These are phyloP conservation scores for Fragum whitleyi DNA, from an alignment of 2,888 invertebrate species.

Conservation along the genomic window DNA sequence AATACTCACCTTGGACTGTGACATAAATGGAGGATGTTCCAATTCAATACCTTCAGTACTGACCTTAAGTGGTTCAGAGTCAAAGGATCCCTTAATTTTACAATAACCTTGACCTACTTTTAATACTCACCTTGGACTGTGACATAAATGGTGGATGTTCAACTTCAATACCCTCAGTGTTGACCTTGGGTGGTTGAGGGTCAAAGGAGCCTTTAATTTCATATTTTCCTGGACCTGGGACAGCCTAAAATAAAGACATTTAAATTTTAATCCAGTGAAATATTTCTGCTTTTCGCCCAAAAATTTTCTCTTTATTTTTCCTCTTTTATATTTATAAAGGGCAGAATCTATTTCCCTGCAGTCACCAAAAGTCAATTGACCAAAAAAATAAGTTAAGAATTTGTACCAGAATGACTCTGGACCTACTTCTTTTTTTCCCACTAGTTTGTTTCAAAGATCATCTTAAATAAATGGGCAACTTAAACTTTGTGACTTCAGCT, in stretches of 20 bases:
- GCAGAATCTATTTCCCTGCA: no score
- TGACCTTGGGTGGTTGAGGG: slow-evolving; percentile 76
- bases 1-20: slow-evolving; percentile 82
- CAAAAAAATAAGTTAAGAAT: no score
- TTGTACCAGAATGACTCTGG: no score
- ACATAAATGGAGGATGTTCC: slow-evolving; percentile 84
- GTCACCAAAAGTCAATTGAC: no score
- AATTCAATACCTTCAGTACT: slow-evolving; percentile 84
- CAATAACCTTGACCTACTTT: slow-evolving; percentile 84
- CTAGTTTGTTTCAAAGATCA: no score
- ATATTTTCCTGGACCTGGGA: slow-evolving; percentile 85
- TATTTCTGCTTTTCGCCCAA: no score
- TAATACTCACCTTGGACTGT: slow-evolving; percentile 82
- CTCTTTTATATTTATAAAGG: no score
- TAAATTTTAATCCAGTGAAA: no score
- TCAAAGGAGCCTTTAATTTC: slow-evolving; percentile 83
- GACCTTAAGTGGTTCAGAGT: slow-evolving; percentile 75
- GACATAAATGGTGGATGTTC: slow-evolving; percentile 85
- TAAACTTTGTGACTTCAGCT: no score
- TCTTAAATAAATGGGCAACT: no score
- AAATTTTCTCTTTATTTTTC: no score
- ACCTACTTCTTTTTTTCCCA: no score
- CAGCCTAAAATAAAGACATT: slow-evolving; percentile 75
- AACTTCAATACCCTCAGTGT: slow-evolving; percentile 83
- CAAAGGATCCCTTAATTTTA: slow-evolving; percentile 82